Base-by-base conservation (phyloP, 1,140 invertebrate genomes). In the Bathynomus jamesi region DNA sequence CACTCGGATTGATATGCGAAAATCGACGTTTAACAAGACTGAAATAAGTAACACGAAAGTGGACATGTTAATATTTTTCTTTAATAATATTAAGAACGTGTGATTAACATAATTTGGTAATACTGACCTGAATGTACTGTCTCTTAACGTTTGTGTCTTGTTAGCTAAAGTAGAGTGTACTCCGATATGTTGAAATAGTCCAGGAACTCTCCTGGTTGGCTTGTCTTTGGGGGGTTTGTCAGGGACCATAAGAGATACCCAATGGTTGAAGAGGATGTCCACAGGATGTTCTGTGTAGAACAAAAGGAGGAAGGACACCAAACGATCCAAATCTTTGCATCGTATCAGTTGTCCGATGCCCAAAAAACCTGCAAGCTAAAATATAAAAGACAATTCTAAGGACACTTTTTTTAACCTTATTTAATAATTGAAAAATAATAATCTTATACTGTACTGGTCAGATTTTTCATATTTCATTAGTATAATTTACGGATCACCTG, bases 321-420 rank as follows among this genome's bases (percentile, higher is more conserved):
- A 70, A 28, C 73, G 74, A 28, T 75, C 46, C 5, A 82, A 68
- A 72, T 81, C 80, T 8, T 61, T 28, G 7, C 78, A 80, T n/a
- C 76, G 69, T 32, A 80, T 78, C 46, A 82, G 70, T 77, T 83
- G 82, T 8, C 81, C 82, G 61, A 83, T 83, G 69, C 80, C 82
- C 13, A 81, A 79, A 31, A 82, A 78, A 2, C 76, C 74, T 13
- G 80, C 70, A 32, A 77, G 40, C 76, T 77, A 69, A 21, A 68
- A 28, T 28, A 67, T 24, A 40, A 27, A 53, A 53, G n/a, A n/a
- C n/a, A n/a, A n/a, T n/a, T n/a, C n/a, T n/a, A n/a, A n/a, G n/a
- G n/a, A n/a, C n/a, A n/a, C n/a, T n/a, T n/a, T n/a, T n/a, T n/a
- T n/a, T n/a, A n/a, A n/a, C n/a, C n/a, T n/a, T n/a, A n/a, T n/a